These are phyloP conservation scores for Pseudococcus longispinus DNA, from an alignment of 2,888 invertebrate species.

Conservation along the genomic window DNA sequence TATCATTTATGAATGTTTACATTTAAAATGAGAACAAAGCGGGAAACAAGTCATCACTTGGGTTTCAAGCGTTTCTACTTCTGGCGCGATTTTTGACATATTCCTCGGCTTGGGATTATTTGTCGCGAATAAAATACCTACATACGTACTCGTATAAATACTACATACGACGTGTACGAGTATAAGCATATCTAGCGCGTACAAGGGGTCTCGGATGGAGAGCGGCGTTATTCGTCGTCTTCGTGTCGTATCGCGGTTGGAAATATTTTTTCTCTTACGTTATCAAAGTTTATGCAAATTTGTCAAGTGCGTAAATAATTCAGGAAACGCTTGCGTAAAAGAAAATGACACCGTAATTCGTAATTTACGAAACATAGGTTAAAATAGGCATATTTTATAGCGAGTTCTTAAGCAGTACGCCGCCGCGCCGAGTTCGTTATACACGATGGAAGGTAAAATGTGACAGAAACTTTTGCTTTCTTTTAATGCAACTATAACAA, in stretches of 20 bases:
- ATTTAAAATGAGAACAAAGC: neutral
- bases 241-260: neutral
- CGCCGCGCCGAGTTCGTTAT: neutral
- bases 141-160: neutral
- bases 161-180: neutral
- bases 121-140: neutral
- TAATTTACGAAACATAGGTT: slow-evolving; percentile 37
- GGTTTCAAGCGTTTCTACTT: neutral
- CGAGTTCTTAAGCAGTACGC: neutral
- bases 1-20: neutral
- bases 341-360: slow-evolving; percentile 39
- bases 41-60: neutral
- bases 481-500: slow-evolving; percentile 38
- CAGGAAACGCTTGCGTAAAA: slow-evolving; percentile 17
- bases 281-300: slow-evolving; percentile 35
- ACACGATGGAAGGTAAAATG: slow-evolving; percentile 18
- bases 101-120: neutral
- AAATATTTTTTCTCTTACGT: neutral
- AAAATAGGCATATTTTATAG: slow-evolving; percentile 37
- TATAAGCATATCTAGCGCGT: neutral
- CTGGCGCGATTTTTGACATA: neutral
- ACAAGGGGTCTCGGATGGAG: too few species aligned
- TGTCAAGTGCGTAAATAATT: slow-evolving; percentile 24
- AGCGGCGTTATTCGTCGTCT: neutral
- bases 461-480: slow-evolving; percentile 37